Percentiles rank a stretch among this genome's conserved stretches.
Conservation (phyloP, 2,113 vertebrate genomes). For the Mugil cephalus region DNA sequence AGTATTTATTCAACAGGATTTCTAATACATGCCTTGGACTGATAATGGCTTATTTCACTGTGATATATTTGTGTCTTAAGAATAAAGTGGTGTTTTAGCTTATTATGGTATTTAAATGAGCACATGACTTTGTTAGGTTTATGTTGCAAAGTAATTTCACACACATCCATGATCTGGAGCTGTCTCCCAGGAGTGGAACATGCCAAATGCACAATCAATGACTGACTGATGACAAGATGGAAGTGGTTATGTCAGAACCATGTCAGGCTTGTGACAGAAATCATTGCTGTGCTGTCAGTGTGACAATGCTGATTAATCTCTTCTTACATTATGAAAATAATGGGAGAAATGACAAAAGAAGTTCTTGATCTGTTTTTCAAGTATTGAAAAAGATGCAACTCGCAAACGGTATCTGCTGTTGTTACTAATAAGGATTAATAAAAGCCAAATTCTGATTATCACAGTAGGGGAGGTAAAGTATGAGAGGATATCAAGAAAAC, state of each 20-base stretch:
- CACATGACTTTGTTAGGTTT: not conserved
- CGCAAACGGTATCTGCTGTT: not conserved
- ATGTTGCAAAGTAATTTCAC: constrained; percentile 6
- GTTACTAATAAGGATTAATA: constrained; percentile 13
- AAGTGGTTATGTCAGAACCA: constrained; percentile 31
- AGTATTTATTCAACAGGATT: no score
- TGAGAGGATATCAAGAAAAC: not conserved
- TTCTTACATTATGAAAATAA: constrained; percentile 31
- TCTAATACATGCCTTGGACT: no score
- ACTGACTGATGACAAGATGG: constrained; percentile 14
- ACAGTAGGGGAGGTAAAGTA: no score
- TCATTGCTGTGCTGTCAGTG: constrained; percentile 49
- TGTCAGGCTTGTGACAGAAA: constrained; percentile 51
- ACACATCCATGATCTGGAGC: constrained; percentile 6
- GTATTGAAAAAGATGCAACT: not conserved
- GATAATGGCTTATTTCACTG: no score
- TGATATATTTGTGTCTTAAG: no score
- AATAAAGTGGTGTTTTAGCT: not conserved
- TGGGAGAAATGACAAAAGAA: not conserved
- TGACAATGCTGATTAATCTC: constrained; percentile 46
- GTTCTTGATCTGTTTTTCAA: constrained; percentile 8
- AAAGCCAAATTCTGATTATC: not conserved
- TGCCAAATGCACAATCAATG: not conserved
- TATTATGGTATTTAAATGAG: not conserved
- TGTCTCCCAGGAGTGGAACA: constrained; percentile 5